Evolutionary conservation across 2,113 vertebrate genomes (phyloP).

Genomic region (Triplophysa rosa): DNA sequence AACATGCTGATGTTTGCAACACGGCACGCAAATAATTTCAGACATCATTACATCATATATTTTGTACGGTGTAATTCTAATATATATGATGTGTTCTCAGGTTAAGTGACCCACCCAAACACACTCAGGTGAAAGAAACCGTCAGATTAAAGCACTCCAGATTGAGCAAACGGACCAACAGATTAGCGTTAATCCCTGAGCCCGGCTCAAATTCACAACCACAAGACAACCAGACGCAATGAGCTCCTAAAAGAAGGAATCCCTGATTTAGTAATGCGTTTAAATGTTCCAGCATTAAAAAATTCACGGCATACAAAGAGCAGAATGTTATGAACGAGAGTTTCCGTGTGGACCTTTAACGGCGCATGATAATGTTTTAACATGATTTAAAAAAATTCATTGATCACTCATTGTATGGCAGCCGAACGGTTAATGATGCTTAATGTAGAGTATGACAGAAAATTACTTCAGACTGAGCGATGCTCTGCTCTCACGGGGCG

Average conservation of each 20-base stretch:
- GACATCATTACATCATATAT: no score
- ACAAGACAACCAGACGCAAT: not conserved
- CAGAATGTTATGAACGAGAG: no score
- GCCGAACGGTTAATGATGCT: not conserved
- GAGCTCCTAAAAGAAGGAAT: rapidly evolving
- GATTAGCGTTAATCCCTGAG: constrained; percentile 55
- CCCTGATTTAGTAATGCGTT: no score
- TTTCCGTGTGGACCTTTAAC: no score
- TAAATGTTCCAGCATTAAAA: no score
- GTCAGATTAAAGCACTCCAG: constrained; percentile 35
- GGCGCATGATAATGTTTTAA: no score
- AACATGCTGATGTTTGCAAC: not conserved
- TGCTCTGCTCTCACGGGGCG: not conserved
- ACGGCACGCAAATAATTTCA: no score
- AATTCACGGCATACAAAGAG: no score
- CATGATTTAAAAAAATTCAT: no score
- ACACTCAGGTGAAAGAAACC: not conserved
- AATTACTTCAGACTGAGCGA: not conserved
- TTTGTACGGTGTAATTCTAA: no score
- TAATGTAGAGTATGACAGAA: not conserved
- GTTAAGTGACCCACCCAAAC: not conserved
- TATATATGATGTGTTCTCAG: no score
- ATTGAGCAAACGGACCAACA: constrained; percentile 7
- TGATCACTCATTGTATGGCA: not conserved
- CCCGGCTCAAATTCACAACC: not conserved